Evolutionary conservation across 2,113 vertebrate genomes (phyloP), one percentile per base, ranked within the genome.

Genomic region (Hemicordylus capensis): DNA sequence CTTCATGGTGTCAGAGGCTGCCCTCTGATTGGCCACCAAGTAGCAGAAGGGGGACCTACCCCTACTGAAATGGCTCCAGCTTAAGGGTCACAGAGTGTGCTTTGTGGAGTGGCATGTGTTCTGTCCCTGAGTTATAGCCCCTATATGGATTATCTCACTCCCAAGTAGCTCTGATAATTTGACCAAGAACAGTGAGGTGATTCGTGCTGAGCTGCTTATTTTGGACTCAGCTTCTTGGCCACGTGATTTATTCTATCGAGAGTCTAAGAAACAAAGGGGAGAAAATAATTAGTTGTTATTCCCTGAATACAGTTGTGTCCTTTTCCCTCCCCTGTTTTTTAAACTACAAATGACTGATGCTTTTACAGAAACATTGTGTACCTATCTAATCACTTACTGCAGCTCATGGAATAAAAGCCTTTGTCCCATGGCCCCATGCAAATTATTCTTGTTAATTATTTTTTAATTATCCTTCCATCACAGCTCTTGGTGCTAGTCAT

Each of bases 361-460:
- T 89, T 92, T 56, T 91, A 77, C 51, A 83, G 72, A 81, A 83
- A 42, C 22, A 10, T 78, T 95, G 70, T 91, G 14, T 87, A 87
- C 70, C 79, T 87, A 85, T 90, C 94, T 89, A 93, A 93, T 94
- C 87, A 93, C 56, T 87, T 90, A 89, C 72, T 91, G 81, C 85
- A 94, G 86, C 84, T 89, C 92, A 94, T 94, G 86, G 92, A 95
- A 94, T 86, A 89, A 93, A 94, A 95, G 63, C 85, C 80, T 81
- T 91, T 78, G 54, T 95, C 95, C 91, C 93, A 93, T 90, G 90
- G 89, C 87, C 88, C 90, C 85, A 44, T 90, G 88, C 84, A 96
- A 94, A 96, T 95, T 95, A 95, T 93, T 95, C 94, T 95, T 96
- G 92, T 89, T 96, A 96, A 95, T 96, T 96, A 95, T 94, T 94